Evolutionary conservation across 2,113 vertebrate genomes (phyloP).

Genomic region (Cairina moschata): DNA sequence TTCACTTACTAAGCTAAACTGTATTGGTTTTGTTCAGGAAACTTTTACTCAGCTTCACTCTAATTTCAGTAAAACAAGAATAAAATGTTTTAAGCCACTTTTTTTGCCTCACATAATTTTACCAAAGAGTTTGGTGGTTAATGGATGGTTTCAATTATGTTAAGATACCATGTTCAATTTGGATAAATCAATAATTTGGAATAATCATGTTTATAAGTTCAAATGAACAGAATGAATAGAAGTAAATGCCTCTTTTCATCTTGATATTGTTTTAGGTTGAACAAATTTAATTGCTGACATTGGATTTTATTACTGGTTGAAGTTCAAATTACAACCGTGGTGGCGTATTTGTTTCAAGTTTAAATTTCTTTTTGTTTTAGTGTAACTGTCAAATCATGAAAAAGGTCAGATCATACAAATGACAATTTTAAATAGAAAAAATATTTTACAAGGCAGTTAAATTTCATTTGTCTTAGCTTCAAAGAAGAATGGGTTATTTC

Average conservation of each 20-base stretch:
- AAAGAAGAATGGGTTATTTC: neutral
- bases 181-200: neutral
- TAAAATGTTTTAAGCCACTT: neutral
- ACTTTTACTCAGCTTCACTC: neutral
- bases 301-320: conserved; percentile 15
- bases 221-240: neutral
- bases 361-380: conserved; percentile 54
- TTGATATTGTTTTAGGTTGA: conserved; percentile 9
- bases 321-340: neutral
- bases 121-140: neutral
- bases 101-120: neutral
- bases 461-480: conserved; percentile 15
- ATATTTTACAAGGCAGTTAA: neutral
- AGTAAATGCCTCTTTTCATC: neutral
- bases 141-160: neutral
- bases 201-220: neutral
- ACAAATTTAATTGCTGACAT: neutral
- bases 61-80: neutral
- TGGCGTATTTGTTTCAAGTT: conserved; percentile 30
- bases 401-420: conserved; percentile 1
- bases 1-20: neutral
- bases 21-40: neutral
- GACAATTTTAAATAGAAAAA: conserved; percentile 14
- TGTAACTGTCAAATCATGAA: conserved; percentile 13
- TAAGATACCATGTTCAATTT: neutral